Conservation (phyloP, 2,797 vertebrate genomes). For the Nannoperca obscura region DNA sequence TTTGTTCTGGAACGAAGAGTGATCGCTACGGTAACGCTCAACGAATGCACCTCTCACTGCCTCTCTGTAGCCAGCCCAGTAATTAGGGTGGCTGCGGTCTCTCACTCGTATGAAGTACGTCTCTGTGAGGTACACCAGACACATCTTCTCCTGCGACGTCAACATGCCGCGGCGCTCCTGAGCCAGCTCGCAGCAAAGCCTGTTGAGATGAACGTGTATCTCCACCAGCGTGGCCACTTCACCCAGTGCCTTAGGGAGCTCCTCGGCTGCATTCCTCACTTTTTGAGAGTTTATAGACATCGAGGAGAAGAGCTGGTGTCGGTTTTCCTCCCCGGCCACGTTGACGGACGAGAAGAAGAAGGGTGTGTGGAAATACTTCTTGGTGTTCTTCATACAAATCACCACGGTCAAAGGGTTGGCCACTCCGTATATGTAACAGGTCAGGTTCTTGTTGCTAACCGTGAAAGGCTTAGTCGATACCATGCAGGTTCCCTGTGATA, state of each 20-base stretch:
- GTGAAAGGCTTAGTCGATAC: conserved; percentile 5
- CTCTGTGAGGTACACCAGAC: conserved; percentile 47
- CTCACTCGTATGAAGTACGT: background rate
- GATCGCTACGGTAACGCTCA: accelerated
- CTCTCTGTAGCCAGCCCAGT: conserved; percentile 10
- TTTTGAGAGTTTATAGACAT: conserved; percentile 50
- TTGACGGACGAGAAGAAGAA: conserved; percentile 54
- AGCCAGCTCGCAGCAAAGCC: conserved; percentile 42
- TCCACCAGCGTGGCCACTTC: conserved; percentile 9
- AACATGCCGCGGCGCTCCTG: conserved; percentile 24
- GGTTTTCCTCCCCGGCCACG: background rate
- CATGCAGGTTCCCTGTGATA: conserved; percentile 21
- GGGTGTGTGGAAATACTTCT: conserved; percentile 34
- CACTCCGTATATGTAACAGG: conserved; percentile 37
- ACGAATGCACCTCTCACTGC: background rate
- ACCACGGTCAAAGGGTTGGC: conserved; percentile 36
- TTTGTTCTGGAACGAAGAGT: conserved; percentile 30
- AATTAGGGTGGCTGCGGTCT: background rate
- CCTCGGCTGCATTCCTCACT: background rate
- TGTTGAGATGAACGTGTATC: conserved; percentile 36
- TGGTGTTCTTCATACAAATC: conserved; percentile 16
- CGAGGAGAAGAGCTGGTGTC: conserved; percentile 26
- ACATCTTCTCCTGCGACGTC: conserved; percentile 15
- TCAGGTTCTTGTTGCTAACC: conserved; percentile 40
- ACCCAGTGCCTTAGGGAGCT: background rate